Evolutionary conservation across 2,888 invertebrate species (phyloP), one percentile per base, ranked within the genome.

Genomic region (Omphaloscelis lunosa): DNA sequence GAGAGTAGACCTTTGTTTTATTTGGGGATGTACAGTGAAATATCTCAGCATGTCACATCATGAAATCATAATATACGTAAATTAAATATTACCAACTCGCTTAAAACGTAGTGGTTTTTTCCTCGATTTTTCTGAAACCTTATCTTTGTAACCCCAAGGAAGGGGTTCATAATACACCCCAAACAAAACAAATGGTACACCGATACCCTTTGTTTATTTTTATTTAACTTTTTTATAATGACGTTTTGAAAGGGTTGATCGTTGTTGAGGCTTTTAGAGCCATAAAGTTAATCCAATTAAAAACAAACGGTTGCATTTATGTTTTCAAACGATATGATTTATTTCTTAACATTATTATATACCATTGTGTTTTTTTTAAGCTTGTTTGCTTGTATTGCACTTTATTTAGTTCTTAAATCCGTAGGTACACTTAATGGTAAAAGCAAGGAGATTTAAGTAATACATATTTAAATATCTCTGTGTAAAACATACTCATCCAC

Each of bases 261-360:
- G 63, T 69, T n/a, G 79, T 51, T 59, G 53, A 53, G 76, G 45
- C 41, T 62, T 62, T 72, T 59, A 53, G 45, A 65, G 62, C 70
- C 62, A 71, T 84, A 51, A 76, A 84, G 58, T 84, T 73, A 76
- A 83, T 72, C 69, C 70, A 76, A 76, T 83, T 84, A 71, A 41
- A 69, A 83, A 72, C 41, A 83, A 78, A 76, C 39, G 56, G 20
- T 56, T n/a, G 20, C n/a, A 51, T 80, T 83, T 58, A 80, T 69
- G 75, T 80, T 75, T 75, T 12, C 58, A 72, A 79, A 79, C 34
- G 70, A 70, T n/a, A 20, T 66, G 53, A 66, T 70, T 62, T 65
- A 6, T 53, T 29, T 56, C 20, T 48, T 29, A 48, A 62, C 17
- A 27, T 34, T 20, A 20, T n/a, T 29, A 34, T 5, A 61, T 15